These are phyloP conservation scores for Cossypha heuglini DNA, from an alignment of 2,797 vertebrate species.

Conservation along the genomic window DNA sequence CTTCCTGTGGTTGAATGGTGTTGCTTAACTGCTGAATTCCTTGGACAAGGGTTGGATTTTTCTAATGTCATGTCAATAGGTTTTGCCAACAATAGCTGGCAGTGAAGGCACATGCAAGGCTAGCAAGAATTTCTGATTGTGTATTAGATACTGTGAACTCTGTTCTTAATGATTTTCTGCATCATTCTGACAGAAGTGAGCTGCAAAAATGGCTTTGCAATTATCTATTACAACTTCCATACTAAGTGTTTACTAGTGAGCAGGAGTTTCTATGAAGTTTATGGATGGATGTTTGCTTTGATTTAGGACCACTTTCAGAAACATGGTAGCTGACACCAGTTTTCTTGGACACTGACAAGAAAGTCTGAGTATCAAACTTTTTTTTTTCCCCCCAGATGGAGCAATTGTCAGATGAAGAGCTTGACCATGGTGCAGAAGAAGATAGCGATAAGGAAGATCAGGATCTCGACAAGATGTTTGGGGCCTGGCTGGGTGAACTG, in stretches of 20 bases:
- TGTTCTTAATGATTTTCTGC: not conserved
- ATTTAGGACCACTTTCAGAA: not conserved
- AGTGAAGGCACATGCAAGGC: not conserved
- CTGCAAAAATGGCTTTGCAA: not conserved
- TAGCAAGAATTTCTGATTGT: not conserved
- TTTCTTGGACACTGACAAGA: not conserved
- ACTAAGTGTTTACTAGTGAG: not conserved
- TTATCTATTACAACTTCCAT: not conserved
- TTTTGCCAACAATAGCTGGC: conserved; percentile 10
- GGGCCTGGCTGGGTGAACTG: conserved; percentile 95
- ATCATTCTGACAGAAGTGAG: not conserved
- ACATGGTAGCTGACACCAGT: not conserved
- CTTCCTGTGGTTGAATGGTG: conserved; percentile 29
- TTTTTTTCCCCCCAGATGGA: conserved; percentile 85
- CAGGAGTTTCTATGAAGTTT: not conserved
- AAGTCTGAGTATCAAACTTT: not conserved
- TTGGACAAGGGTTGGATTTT: conserved; percentile 21
- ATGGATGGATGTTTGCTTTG: not conserved
- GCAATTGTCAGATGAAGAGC: conserved; percentile 94
- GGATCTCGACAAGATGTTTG: conserved; percentile 98
- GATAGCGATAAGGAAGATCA: conserved; percentile 98
- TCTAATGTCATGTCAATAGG: not conserved
- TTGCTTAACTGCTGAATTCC: conserved; percentile 56
- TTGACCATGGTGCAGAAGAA: conserved; percentile 94
- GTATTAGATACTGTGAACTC: not conserved